A percentile compares a stretch with the other conserved stretches of the same genome.
These are phyloP conservation scores for Menidia beryllina DNA, from an alignment of 2,113 vertebrate species.

Conservation along the genomic window DNA sequence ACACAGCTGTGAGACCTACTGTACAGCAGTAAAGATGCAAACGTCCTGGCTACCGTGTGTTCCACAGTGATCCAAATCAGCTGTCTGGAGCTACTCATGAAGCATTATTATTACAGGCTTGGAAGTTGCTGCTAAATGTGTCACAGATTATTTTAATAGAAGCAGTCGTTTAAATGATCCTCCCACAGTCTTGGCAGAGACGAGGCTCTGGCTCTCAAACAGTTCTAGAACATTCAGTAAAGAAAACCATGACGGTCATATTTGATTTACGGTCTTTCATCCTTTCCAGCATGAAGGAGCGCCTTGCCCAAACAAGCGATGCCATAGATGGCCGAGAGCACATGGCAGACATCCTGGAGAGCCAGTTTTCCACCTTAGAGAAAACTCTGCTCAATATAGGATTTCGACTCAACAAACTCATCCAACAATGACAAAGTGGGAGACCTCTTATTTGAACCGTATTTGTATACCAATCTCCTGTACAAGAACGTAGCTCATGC, in stretches of 20 bases:
- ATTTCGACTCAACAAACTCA: constrained; percentile 72
- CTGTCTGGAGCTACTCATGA: neutral
- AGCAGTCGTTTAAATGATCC: constrained; percentile 39
- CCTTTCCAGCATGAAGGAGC: constrained; percentile 76
- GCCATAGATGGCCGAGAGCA: constrained; percentile 64
- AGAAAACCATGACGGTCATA: neutral
- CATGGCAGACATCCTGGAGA: constrained; percentile 72
- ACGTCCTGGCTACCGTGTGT: neutral
- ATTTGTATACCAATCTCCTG: constrained; percentile 28
- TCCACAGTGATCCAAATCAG: constrained; percentile 14
- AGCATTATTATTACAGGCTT: constrained; percentile 8
- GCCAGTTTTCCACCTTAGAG: constrained; percentile 74
- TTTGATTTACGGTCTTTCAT: constrained; percentile 15
- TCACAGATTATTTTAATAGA: constrained; percentile 34
- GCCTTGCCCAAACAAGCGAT: constrained; percentile 61
- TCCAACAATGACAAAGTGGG: constrained; percentile 53
- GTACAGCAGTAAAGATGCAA: neutral
- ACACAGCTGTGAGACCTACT: neutral
- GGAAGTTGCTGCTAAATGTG: constrained; percentile 19
- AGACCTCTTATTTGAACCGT: constrained; percentile 2
- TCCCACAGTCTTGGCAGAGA: constrained; percentile 33
- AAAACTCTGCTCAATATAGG: constrained; percentile 70
- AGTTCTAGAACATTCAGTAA: neutral
- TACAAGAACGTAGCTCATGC: constrained; percentile 9
- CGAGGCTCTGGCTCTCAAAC: constrained; percentile 4